These are phyloP conservation scores for Regulus satrapa DNA, from an alignment of 2,113 vertebrate genomes.

Conservation along the genomic window DNA sequence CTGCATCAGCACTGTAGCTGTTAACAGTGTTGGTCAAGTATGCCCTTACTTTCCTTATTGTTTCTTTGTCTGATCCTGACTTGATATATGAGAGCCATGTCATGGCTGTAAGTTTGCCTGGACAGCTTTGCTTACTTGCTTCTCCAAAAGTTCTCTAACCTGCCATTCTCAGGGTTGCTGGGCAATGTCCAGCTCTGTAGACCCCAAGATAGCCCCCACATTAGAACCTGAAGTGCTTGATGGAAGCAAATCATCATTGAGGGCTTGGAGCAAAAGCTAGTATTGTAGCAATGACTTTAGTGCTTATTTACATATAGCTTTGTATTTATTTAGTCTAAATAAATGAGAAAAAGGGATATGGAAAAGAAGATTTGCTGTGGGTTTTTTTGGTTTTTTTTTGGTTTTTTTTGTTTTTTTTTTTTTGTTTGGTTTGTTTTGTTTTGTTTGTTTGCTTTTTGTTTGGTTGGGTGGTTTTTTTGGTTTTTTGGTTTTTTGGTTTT, in stretches of 20 bases:
- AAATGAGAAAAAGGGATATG: neutral
- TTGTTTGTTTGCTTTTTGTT: neutral
- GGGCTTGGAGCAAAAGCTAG: neutral
- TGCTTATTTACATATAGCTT: neutral
- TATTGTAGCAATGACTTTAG: neutral
- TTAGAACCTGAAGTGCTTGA: neutral
- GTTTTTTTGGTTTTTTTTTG: neutral
- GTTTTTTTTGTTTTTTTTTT: neutral
- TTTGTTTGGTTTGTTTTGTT: neutral
- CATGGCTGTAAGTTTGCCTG: neutral
- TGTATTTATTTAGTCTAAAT: no score
- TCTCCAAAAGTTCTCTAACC: neutral
- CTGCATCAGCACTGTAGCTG: neutral
- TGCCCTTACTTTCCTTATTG: fast-evolving
- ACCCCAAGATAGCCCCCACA: neutral
- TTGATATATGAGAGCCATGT: neutral
- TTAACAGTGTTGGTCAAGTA: neutral
- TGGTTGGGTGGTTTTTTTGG: no score
- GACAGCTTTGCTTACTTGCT: neutral
- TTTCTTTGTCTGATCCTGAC: neutral
- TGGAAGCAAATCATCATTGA: neutral
- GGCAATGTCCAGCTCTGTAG: no score
- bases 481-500: no score
- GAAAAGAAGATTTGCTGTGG: neutral
- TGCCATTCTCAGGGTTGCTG: neutral